Evolutionary conservation across 2,888 invertebrate genomes (phyloP).

Genomic region (Taenaris catops): DNA sequence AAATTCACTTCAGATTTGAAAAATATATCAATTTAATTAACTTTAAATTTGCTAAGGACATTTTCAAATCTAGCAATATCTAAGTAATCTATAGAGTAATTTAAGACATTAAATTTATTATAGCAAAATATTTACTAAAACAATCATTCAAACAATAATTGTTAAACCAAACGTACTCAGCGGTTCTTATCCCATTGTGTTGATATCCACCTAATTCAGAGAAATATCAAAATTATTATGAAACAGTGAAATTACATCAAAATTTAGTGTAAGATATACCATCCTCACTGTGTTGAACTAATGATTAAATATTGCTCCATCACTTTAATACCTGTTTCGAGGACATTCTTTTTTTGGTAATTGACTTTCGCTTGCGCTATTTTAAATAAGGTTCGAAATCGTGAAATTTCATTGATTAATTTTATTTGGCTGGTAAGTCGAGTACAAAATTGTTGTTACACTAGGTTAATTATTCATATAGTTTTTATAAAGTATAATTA

Average conservation of each 20-base stretch:
- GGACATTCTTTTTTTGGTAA: too few species aligned
- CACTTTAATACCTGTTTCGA: too few species aligned
- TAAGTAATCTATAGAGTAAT: conserved; percentile 15
- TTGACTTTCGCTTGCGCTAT: too few species aligned
- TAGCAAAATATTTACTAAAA: conserved; percentile 20
- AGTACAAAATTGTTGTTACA: too few species aligned
- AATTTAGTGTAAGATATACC: background rate
- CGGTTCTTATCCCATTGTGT: conserved; percentile 34
- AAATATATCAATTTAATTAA: conserved; percentile 6
- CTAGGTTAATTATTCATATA: too few species aligned
- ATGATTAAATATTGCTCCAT: too few species aligned
- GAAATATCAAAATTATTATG: conserved; percentile 27
- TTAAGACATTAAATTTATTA: conserved; percentile 10
- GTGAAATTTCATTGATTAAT: too few species aligned
- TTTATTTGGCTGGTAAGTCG: too few species aligned
- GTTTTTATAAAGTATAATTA: too few species aligned
- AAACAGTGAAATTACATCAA: background rate
- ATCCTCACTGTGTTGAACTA: too few species aligned
- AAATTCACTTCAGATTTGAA: background rate
- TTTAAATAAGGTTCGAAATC: too few species aligned
- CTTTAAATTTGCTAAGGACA: conserved; percentile 8
- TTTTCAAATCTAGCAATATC: conserved; percentile 19
- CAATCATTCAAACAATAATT: conserved; percentile 23
- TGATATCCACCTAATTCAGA: conserved; percentile 45
- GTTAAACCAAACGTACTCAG: conserved; percentile 43